Percentiles rank a stretch among this genome's conserved stretches.
These are phyloP conservation scores for Chrysaora quinquecirrha DNA, from an alignment of 30 jellyfish, hydroid and myxozoan species.

Conservation along the genomic window DNA sequence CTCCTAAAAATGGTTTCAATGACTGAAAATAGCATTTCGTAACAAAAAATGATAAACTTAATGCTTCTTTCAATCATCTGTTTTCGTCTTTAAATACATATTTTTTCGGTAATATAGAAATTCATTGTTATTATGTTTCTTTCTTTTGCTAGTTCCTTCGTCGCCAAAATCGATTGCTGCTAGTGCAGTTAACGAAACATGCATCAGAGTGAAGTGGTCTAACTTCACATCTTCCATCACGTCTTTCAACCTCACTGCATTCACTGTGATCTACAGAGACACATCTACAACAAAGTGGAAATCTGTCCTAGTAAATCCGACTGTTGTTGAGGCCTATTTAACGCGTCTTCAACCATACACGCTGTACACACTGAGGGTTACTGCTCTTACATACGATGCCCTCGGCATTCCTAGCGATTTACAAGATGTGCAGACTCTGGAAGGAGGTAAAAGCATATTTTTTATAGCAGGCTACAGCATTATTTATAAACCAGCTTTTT, in stretches of 20 bases:
- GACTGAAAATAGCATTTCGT: no score
- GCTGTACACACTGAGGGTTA: constrained; percentile 48
- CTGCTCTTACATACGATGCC: constrained; percentile 53
- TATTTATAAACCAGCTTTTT: no score
- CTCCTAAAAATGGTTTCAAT: no score
- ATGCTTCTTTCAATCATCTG: no score
- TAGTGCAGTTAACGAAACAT: constrained; percentile 29
- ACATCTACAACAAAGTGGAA: constrained; percentile 37
- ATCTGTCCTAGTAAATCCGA: constrained; percentile 4
- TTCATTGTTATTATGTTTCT: no score
- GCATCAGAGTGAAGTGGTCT: constrained; percentile 22
- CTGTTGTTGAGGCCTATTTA: constrained; percentile 12
- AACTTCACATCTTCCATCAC: constrained; percentile 18
- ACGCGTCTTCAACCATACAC: constrained; percentile 45
- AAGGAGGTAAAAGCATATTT: constrained; percentile 86
- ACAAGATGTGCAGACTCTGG: constrained; percentile 45
- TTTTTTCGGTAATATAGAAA: no score
- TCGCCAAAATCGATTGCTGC: constrained; percentile 35
- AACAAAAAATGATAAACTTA: no score
- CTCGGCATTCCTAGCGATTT: constrained; percentile 43
- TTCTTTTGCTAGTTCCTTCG: constrained; percentile 35
- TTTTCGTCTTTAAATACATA: no score
- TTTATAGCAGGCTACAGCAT: no score
- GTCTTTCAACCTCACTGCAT: constrained; percentile 31
- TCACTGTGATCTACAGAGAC: constrained; percentile 38